Evolutionary conservation across 2,797 vertebrate species (phyloP).

Genomic region (Aythya fuligula): DNA sequence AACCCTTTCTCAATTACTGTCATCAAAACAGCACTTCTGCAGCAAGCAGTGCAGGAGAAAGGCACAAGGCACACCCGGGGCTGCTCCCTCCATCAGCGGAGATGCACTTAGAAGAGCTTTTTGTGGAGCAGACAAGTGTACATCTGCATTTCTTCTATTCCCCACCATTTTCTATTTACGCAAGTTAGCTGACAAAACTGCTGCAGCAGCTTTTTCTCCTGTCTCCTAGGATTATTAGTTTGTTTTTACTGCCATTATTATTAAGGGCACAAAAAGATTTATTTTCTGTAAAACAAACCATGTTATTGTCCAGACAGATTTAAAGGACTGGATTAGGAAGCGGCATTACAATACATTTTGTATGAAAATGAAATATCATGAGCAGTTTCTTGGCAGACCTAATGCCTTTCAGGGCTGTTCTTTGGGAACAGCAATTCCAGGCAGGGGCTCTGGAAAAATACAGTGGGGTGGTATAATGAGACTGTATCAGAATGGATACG

Average conservation of each 20-base stretch:
- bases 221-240: background rate
- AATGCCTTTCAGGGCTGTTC: conserved; percentile 5
- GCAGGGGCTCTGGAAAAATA: conserved; percentile 9
- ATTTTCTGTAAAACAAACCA: background rate
- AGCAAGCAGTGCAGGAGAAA: background rate
- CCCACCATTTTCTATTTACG: background rate
- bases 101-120: background rate
- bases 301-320: background rate
- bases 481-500: conserved; percentile 29
- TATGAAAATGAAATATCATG: conserved; percentile 17
- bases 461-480: background rate
- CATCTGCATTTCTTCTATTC: background rate
- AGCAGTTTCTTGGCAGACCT: conserved; percentile 28
- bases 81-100: background rate
- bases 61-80: background rate
- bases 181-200: background rate
- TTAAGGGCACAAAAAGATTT: conserved; percentile 10
- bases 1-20: background rate
- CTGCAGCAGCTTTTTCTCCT: conserved; percentile 6
- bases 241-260: background rate
- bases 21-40: background rate
- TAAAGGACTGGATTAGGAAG: conserved; percentile 3
- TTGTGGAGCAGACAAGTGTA: background rate
- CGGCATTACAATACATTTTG: background rate
- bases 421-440: conserved; percentile 45